Percentiles rank a stretch among this genome's conserved stretches.
Evolutionary conservation across 2,113 vertebrate species (phyloP).

Genomic region (Martes martes): DNA sequence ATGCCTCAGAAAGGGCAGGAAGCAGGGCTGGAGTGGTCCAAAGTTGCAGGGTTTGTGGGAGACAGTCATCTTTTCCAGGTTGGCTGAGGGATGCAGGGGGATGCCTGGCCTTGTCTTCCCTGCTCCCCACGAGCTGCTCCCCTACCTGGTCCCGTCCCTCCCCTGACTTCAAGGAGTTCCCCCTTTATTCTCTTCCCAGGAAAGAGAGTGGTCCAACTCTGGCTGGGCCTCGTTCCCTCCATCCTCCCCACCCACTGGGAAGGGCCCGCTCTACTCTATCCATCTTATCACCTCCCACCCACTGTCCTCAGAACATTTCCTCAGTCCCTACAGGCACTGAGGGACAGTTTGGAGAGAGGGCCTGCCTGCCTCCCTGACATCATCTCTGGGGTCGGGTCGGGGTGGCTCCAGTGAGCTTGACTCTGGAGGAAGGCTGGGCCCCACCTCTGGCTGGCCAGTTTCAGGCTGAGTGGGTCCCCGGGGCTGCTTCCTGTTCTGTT

Average conservation of each 20-base stretch:
- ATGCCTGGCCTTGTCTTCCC: neutral
- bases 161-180: neutral
- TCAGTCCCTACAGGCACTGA: neutral
- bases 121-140: neutral
- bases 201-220: neutral
- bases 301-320: neutral
- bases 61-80: rapidly evolving
- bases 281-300: neutral
- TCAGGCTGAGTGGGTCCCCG: constrained; percentile 5
- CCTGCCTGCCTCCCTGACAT: neutral
- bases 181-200: neutral
- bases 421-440: neutral
- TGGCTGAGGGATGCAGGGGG: rapidly evolving
- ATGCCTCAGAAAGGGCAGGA: too few species aligned
- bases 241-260: neutral
- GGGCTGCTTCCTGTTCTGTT: constrained; percentile 67
- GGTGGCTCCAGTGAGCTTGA: neutral
- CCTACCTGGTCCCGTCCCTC: neutral
- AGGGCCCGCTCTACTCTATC: neutral
- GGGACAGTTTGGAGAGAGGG: neutral
- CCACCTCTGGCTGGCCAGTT: neutral
- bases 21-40: neutral
- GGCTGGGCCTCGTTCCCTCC: neutral
- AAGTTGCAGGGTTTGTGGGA: neutral
- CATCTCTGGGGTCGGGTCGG: neutral